Evolutionary conservation across 37 sponge, comb jelly and placozoan species (phyloP).

Genomic region (Axinella damicornis): DNA sequence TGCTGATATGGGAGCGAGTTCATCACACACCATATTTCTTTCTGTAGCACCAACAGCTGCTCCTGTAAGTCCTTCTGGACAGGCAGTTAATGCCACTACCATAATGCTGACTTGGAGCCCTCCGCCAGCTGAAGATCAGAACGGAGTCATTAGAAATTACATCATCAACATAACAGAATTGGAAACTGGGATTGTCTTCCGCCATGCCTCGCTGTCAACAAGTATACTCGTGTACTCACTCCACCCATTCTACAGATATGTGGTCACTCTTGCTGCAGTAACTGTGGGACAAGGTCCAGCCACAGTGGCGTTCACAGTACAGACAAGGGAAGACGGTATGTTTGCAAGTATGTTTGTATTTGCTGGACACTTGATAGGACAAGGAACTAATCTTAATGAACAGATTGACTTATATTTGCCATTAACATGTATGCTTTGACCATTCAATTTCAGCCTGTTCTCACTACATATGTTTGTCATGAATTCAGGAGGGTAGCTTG

Average conservation of each 20-base stretch:
- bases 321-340: conserved; percentile 24
- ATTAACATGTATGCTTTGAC: no score
- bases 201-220: background rate
- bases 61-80: background rate
- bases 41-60: conserved; percentile 18
- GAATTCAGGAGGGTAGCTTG: no score
- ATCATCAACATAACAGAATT: conserved; percentile 11
- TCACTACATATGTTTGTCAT: no score
- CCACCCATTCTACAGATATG: conserved; percentile 43
- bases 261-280: conserved; percentile 1
- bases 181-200: conserved; percentile 14
- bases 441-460: no score
- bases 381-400: no score
- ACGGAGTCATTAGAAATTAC: conserved; percentile 27
- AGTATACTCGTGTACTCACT: background rate
- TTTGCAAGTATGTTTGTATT: no score
- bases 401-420: no score
- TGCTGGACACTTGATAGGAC: no score
- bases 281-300: conserved; percentile 33
- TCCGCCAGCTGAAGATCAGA: conserved; percentile 17
- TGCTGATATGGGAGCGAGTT: no score
- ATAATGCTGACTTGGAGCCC: conserved; percentile 14
- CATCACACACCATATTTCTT: background rate
- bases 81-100: background rate
- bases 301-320: background rate